Percentiles rank a stretch among this genome's conserved stretches.
phyloP scores from a whole-genome alignment of 1,140 invertebrate species.

The Ceratina japonica region DNA sequence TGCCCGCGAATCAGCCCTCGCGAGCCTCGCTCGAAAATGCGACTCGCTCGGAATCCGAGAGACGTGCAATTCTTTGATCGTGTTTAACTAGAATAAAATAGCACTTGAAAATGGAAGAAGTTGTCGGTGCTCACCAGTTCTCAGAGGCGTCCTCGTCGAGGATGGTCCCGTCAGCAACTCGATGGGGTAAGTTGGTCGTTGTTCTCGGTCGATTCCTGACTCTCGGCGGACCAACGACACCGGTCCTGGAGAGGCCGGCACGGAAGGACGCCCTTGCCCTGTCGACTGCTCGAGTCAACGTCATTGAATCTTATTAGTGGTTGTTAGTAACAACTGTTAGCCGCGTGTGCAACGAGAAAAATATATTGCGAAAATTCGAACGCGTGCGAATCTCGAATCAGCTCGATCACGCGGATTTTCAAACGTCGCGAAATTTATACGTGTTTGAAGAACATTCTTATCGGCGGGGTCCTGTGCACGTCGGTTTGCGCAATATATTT shows the following conservation, averaged over 20 bases:
- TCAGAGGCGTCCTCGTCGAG: constrained; percentile 81
- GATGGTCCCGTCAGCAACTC: constrained; percentile 75
- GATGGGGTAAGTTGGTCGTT: constrained; percentile 73
- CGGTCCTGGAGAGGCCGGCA: constrained; percentile 75
- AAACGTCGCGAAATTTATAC: background rate
- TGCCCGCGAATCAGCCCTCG: constrained; percentile 19
- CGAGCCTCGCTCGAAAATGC: background rate
- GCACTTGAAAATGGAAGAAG: too few species aligned
- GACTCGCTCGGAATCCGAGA: too few species aligned
- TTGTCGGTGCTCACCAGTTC: constrained; percentile 77
- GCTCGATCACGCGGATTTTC: too few species aligned
- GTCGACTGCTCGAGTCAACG: constrained; percentile 81
- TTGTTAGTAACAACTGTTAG: constrained; percentile 59
- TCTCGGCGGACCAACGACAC: constrained; percentile 74
- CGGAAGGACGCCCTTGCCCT: constrained; percentile 85
- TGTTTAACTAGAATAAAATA: too few species aligned
- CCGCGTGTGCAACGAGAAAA: background rate
- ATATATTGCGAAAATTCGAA: constrained; percentile 35
- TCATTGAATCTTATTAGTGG: constrained; percentile 67
- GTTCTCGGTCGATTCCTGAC: constrained; percentile 71
- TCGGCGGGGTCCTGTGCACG: background rate
- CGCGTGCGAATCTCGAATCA: background rate
- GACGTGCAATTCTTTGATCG: too few species aligned
- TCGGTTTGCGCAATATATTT: constrained; percentile 46
- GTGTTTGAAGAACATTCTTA: too few species aligned